Conservation (phyloP, 2,888 invertebrate genomes). For the Oconnorella tubifera region DNA sequence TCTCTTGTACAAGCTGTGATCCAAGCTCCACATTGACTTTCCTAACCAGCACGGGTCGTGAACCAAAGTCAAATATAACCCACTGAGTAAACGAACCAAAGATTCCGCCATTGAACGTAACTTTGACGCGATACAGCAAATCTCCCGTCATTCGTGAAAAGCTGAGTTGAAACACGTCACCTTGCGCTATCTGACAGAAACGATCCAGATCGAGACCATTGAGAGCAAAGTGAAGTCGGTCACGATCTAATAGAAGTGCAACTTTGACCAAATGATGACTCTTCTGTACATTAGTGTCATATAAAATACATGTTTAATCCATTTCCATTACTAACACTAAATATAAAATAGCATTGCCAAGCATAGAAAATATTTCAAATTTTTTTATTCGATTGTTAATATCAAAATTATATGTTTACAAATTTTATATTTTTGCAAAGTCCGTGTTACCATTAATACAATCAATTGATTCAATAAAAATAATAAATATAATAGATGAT, state of each 20-base stretch:
- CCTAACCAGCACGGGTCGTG: slow-evolving; percentile 41
- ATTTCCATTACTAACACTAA: not conserved
- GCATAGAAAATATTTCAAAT: too few relatives aligned
- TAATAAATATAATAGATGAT: too few relatives aligned
- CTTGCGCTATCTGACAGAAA: slow-evolving; percentile 45
- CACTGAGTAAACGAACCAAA: slow-evolving; percentile 50
- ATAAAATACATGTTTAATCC: not conserved
- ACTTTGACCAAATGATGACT: slow-evolving; percentile 39
- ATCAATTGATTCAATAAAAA: too few relatives aligned
- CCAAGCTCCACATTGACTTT: slow-evolving; percentile 50
- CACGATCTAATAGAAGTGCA: slow-evolving; percentile 46
- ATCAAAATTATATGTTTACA: not conserved
- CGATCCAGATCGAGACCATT: slow-evolving; percentile 29
- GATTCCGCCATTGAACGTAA: slow-evolving; percentile 45
- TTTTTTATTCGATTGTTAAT: too few relatives aligned
- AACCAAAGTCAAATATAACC: slow-evolving; percentile 52
- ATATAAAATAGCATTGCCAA: not conserved
- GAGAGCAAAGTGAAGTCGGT: slow-evolving; percentile 48
- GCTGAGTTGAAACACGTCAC: slow-evolving; percentile 39
- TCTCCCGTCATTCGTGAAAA: not conserved
- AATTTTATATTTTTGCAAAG: not conserved
- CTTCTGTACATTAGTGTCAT: not conserved
- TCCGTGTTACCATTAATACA: too few relatives aligned
- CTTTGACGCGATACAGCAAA: slow-evolving; percentile 17
- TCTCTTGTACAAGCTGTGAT: slow-evolving; percentile 41